phyloP scores from a whole-genome alignment of 23 tunicate genomes.

The Botrylloides violaceus region DNA sequence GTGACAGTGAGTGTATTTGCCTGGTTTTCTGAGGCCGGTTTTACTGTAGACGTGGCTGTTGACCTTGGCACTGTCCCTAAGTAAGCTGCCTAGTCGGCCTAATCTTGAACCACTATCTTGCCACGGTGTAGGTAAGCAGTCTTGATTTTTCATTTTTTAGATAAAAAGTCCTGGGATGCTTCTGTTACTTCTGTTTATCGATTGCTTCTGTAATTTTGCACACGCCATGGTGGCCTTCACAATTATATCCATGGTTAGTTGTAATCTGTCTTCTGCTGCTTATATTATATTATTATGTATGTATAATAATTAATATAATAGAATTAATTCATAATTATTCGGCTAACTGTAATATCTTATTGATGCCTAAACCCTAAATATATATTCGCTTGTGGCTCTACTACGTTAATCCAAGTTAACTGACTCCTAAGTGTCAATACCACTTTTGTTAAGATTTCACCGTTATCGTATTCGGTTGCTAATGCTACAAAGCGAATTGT shows the following conservation, averaged over 20 bases:
- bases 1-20: neutral
- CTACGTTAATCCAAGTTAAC: too few relatives aligned
- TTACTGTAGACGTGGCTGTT: too few relatives aligned
- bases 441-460: conserved; percentile 53
- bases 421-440: neutral
- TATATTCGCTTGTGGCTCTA: too few relatives aligned
- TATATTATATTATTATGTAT: neutral
- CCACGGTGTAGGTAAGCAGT: too few relatives aligned
- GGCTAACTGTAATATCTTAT: too few relatives aligned
- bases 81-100: too few relatives aligned
- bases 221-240: conserved; percentile 89
- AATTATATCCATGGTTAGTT: conserved; percentile 74
- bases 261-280: neutral
- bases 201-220: conserved; percentile 74
- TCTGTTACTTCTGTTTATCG: conserved; percentile 36
- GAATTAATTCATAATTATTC: too few relatives aligned
- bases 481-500: conserved; percentile 93
- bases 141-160: conserved; percentile 25
- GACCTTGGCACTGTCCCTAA: too few relatives aligned
- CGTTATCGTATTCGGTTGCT: conserved; percentile 82
- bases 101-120: too few relatives aligned
- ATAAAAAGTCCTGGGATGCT: conserved; percentile 22
- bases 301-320: conserved; percentile 1
- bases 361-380: too few relatives aligned
- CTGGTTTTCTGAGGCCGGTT: too few relatives aligned